Evolutionary conservation across 2,888 invertebrate species (phyloP).

Genomic region (Heliconius ethilla): DNA sequence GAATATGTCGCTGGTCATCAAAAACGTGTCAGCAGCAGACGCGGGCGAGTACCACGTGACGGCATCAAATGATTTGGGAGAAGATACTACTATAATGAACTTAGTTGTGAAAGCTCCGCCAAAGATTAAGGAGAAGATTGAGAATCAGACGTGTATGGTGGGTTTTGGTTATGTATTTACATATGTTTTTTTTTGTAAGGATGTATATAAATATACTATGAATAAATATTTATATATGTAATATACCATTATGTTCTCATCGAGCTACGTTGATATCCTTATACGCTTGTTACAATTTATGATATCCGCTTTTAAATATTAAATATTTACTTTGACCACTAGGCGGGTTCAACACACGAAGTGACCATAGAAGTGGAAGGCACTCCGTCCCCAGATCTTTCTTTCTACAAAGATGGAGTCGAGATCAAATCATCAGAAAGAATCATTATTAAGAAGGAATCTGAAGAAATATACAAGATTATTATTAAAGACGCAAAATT

Average conservation of each 20-base stretch:
- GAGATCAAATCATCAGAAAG: conserved; percentile 87
- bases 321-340: neutral
- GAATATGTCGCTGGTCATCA: conserved; percentile 93
- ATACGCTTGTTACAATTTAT: neutral
- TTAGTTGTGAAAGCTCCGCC: conserved; percentile 92
- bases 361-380: conserved; percentile 93
- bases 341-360: conserved; percentile 85
- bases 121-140: conserved; percentile 90
- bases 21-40: conserved; percentile 90
- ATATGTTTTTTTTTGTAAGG: neutral
- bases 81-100: conserved; percentile 87
- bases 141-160: conserved; percentile 86
- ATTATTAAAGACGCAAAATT: conserved; percentile 87
- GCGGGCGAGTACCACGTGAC: conserved; percentile 91
- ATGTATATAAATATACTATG: too few species aligned
- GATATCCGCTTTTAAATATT: neutral
- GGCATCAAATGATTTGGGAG: conserved; percentile 92
- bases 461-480: conserved; percentile 85
- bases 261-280: neutral
- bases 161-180: neutral
- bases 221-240: too few species aligned
- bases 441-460: conserved; percentile 87
- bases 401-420: conserved; percentile 94
- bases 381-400: conserved; percentile 89
- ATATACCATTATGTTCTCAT: too few species aligned